Conservation (phyloP, 2,113 vertebrate species). For the Crotalus helleri region DNA sequence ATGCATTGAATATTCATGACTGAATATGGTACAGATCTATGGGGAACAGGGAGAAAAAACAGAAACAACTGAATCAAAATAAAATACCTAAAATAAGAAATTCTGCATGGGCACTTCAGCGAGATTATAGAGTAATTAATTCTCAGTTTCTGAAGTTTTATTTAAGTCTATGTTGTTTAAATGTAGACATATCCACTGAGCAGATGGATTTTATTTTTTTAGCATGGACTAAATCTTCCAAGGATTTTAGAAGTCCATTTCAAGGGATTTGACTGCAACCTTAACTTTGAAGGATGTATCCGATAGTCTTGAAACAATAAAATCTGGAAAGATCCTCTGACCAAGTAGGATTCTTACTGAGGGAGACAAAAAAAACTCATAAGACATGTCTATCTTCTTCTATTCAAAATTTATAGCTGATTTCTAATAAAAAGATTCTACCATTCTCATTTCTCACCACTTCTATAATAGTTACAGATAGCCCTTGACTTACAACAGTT, state of each 20-base stretch:
- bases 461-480: neutral
- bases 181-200: neutral
- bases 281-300: neutral
- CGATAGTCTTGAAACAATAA: neutral
- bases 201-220: neutral
- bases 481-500: neutral
- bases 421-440: neutral
- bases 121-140: neutral
- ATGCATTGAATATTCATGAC: neutral
- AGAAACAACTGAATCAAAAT: neutral
- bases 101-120: neutral
- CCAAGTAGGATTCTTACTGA: neutral
- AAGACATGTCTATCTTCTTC: neutral
- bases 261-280: neutral
- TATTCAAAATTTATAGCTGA: neutral
- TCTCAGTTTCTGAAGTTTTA: neutral
- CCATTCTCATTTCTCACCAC: neutral
- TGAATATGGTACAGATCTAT: neutral
- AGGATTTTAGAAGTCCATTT: neutral
- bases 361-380: neutral
- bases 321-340: neutral
- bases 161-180: neutral
- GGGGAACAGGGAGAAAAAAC: neutral
- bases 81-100: neutral
- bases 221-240: neutral